These are phyloP conservation scores for Scarus forsteni DNA, from an alignment of 2,797 vertebrate genomes.

Conservation along the genomic window DNA sequence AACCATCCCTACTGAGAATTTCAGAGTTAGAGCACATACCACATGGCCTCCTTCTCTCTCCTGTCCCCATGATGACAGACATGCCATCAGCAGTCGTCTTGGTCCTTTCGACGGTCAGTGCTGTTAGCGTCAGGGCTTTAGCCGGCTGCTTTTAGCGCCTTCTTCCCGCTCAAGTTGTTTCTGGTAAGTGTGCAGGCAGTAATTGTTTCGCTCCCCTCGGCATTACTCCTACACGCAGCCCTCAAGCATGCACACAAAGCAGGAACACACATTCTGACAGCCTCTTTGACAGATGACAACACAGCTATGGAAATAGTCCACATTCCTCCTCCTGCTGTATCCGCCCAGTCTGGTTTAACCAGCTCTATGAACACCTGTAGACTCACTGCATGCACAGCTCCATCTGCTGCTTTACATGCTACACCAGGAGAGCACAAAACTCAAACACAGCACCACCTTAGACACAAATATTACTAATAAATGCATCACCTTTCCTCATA, in stretches of 20 bases:
- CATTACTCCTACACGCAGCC: conserved; percentile 63
- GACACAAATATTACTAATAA: conserved; percentile 28
- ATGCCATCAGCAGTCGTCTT: conserved; percentile 32
- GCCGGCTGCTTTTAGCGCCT: conserved; percentile 43
- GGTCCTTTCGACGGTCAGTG: conserved; percentile 22
- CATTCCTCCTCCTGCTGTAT: conserved; percentile 73
- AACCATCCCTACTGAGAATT: not conserved
- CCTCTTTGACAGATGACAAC: conserved; percentile 67
- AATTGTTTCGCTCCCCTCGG: conserved; percentile 55
- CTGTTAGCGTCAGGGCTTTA: conserved; percentile 1
- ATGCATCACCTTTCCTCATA: not conserved
- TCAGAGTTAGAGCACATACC: conserved; percentile 36
- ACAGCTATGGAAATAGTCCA: conserved; percentile 66
- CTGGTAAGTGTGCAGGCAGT: conserved; percentile 52
- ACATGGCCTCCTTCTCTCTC: conserved; percentile 6
- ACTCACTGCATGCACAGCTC: not conserved
- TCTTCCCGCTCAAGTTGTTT: conserved; percentile 43
- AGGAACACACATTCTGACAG: conserved; percentile 35
- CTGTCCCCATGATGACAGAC: conserved; percentile 36
- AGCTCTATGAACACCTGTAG: conserved; percentile 26
- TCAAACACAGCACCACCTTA: conserved; percentile 1
- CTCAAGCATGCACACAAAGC: conserved; percentile 24
- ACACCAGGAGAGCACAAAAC: conserved; percentile 21
- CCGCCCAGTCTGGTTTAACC: conserved; percentile 69
- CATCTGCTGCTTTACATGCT: conserved; percentile 15